phyloP scores from a whole-genome alignment of 2,888 invertebrate species.

The Clusia tigrina region DNA sequence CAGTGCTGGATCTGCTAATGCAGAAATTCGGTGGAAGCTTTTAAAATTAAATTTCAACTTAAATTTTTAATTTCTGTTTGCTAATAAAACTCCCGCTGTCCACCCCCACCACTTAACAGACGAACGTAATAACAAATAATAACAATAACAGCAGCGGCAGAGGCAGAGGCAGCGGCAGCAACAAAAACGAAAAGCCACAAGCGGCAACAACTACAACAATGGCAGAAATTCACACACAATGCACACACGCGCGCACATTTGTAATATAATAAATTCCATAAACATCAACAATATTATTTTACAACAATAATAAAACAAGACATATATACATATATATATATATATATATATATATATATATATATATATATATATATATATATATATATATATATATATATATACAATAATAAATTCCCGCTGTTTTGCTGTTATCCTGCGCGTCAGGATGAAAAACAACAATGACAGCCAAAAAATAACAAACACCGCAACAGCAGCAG shows the following conservation, averaged over 20 bases:
- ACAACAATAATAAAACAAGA: constrained; percentile 10
- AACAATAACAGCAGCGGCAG: background rate
- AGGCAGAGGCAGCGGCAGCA: constrained; percentile 18
- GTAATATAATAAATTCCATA: constrained; percentile 19
- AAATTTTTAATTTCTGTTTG: too few species aligned
- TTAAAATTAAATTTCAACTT: too few species aligned
- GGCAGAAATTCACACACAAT: constrained; percentile 8
- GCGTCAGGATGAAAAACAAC: constrained; percentile 18
- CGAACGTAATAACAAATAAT: constrained; percentile 7
- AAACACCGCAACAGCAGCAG: constrained; percentile 4
- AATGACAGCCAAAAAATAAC: background rate
- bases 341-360: too few species aligned
- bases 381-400: too few species aligned
- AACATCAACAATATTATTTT: constrained; percentile 22
- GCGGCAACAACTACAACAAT: constrained; percentile 10
- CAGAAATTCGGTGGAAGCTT: too few species aligned
- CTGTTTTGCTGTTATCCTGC: constrained; percentile 19
- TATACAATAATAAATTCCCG: constrained; percentile 19
- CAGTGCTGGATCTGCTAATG: too few species aligned
- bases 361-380: too few species aligned
- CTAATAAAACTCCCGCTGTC: too few species aligned
- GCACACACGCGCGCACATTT: background rate
- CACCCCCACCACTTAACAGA: background rate
- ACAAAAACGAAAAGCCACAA: constrained; percentile 2
- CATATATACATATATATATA: too few species aligned